phyloP scores from a whole-genome alignment of 2,797 vertebrate genomes.

The Lepidocolaptes lacrymiger region DNA sequence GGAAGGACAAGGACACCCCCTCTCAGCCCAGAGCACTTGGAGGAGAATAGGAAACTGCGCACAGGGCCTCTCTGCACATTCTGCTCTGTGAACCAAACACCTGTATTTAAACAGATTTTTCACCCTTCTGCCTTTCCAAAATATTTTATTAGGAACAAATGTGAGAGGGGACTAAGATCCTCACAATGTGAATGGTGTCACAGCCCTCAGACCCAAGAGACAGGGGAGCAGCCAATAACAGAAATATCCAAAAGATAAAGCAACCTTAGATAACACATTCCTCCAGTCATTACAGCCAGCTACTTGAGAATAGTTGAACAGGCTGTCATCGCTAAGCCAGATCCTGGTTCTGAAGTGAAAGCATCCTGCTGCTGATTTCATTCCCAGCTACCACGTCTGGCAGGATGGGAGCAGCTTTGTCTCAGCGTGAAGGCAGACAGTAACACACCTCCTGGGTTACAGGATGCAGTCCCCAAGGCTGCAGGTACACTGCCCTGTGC shows the following conservation, averaged over 20 bases:
- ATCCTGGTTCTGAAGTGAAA: neutral
- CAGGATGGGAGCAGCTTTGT: neutral
- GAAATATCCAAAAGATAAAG: neutral
- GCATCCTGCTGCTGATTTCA: fast-evolving
- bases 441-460: neutral
- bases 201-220: neutral
- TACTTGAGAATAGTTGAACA: neutral
- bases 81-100: neutral
- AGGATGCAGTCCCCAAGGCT: neutral
- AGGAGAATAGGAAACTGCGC: neutral
- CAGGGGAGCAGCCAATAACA: neutral
- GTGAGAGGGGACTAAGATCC: neutral
- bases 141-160: neutral
- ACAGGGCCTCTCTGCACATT: neutral
- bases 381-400: neutral
- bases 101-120: neutral
- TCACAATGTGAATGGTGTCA: neutral
- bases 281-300: neutral
- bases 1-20: neutral
- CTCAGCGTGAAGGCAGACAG: fast-evolving
- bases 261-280: neutral
- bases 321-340: neutral
- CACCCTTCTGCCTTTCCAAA: neutral
- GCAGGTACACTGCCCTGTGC: fast-evolving
- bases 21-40: neutral